Evolutionary conservation across 2,888 invertebrate species (phyloP), one percentile per base, ranked within the genome.

Genomic region (Onchidella celtica): DNA sequence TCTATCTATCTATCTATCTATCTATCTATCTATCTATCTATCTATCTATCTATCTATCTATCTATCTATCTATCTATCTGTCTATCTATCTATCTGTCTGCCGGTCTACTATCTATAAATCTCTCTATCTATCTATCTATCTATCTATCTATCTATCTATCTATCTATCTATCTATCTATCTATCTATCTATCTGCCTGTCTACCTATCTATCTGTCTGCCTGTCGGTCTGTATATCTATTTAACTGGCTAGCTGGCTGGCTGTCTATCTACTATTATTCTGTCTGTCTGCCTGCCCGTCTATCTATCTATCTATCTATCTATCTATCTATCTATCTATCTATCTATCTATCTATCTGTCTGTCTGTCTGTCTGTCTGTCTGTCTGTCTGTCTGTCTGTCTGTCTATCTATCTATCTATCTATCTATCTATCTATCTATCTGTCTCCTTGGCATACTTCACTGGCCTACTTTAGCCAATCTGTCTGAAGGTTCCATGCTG

Each of bases 241-340:
- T 17, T 17, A 6, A 6, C 47, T 47, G 6, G 9, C 47, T 47
- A 47, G 6, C 17, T 47, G 17, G 6, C 17, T 47, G 17, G 6
- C 17, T 47, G 17, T 47, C 17, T 47, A 47, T 17, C 17, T 47
- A 47, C 47, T 47, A 11, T 11, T 47, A 11, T 47, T 47, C 57
- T 57, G 34, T 17, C 55, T 55, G 47, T 24, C 55, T 55, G 55
- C 38, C 38, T 59, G 59, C 38, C 38, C 63, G 74, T n/a, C n/a
- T 66, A 68, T 57, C 57, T 47, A 66, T 66, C 47, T 66, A 66
- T 76, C 66, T 66, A 47, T 66, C 55, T 32, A 27, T 66, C 66
- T 66, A 66, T 55, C 47, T 66, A 34, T 68, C 47, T 21, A 17
- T 47, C 32, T 29, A n/a, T 55, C n/a, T 29, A 17, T 34, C n/a